Conservation (phyloP, 1,140 invertebrate species). For the Cydia pomonella region DNA sequence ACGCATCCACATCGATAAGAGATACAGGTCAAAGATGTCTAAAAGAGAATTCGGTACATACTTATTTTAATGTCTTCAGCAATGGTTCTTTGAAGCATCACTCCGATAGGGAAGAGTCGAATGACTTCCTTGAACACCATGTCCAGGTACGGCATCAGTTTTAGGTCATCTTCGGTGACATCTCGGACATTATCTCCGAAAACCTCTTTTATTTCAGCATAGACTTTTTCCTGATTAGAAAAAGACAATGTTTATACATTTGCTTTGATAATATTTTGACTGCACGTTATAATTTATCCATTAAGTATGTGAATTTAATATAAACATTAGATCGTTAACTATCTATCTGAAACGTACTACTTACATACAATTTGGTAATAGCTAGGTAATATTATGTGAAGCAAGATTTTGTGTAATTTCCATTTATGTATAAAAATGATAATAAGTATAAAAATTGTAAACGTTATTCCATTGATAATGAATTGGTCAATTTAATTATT, state of each 20-base stretch:
- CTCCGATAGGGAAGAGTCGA: conserved; percentile 61
- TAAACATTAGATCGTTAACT: not conserved
- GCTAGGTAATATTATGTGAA: too few species aligned
- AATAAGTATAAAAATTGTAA: too few species aligned
- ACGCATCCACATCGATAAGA: too few species aligned
- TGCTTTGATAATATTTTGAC: too few species aligned
- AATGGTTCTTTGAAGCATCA: conserved; percentile 60
- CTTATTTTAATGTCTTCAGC: conserved; percentile 60
- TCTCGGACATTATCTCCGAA: conserved; percentile 48
- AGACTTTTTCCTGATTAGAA: conserved; percentile 56
- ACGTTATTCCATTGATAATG: too few species aligned
- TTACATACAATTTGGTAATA: too few species aligned
- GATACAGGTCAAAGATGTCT: too few species aligned
- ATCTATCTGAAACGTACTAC: not conserved
- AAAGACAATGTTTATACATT: not conserved
- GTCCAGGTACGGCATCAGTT: conserved; percentile 62
- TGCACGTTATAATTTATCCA: too few species aligned
- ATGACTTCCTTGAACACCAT: conserved; percentile 64
- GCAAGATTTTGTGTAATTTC: too few species aligned
- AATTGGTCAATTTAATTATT: too few species aligned
- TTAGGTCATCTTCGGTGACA: conserved; percentile 55
- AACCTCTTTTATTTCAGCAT: conserved; percentile 54
- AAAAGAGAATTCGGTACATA: conserved; percentile 38
- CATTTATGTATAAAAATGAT: too few species aligned
- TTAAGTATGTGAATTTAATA: too few species aligned